These are phyloP conservation scores for Lycocorax pyrrhopterus DNA, from an alignment of 2,113 vertebrate genomes.

Conservation along the genomic window DNA sequence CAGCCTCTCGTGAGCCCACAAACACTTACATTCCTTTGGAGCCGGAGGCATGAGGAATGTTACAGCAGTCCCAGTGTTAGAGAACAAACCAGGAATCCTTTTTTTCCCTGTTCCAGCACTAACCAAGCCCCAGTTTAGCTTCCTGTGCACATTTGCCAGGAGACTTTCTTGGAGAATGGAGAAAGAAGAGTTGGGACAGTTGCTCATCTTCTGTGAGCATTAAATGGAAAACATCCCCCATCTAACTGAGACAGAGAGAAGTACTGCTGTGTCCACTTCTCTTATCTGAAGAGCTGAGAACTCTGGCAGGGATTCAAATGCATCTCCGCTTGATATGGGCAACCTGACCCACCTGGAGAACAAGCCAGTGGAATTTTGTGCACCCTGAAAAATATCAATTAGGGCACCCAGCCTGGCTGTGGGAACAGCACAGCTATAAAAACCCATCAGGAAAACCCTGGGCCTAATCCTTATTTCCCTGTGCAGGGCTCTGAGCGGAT, in stretches of 20 bases:
- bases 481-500: rapidly evolving
- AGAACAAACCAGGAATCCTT: neutral
- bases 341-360: neutral
- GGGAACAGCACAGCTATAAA: neutral
- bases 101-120: neutral
- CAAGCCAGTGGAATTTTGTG: neutral
- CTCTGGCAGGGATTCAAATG: neutral
- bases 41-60: neutral
- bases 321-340: neutral
- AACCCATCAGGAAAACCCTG: neutral
- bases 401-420: neutral
- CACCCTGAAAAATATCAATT: neutral
- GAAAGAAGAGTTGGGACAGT: neutral
- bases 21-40: neutral
- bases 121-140: neutral
- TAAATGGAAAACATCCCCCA: neutral
- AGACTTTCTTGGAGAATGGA: neutral
- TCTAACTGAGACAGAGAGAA: neutral
- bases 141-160: neutral
- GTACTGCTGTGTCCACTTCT: neutral
- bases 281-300: neutral
- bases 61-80: neutral
- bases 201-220: neutral
- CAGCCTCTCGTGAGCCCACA: neutral
- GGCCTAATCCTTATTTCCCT: neutral